Percentiles rank a stretch among this genome's conserved stretches.
Evolutionary conservation across 92 coral and sea anemone genomes (phyloP).

Genomic region (Nematostella vectensis): DNA sequence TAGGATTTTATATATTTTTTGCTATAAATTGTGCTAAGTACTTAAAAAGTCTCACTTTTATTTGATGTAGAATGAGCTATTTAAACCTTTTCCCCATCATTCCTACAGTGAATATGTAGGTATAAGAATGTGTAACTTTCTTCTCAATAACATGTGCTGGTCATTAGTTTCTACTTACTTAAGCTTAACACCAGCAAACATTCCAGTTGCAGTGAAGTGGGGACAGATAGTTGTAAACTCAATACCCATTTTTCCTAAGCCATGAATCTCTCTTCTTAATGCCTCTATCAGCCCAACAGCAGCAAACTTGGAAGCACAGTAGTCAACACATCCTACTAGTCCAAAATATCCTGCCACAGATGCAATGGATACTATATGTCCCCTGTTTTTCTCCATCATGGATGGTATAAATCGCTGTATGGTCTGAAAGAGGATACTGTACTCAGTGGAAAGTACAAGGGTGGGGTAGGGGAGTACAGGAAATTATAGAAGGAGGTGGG

Average conservation of each 20-base stretch:
- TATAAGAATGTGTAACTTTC: too few relatives aligned
- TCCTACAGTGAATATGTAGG: too few relatives aligned
- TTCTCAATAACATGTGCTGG: too few relatives aligned
- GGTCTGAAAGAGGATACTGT: slow-evolving; percentile 41
- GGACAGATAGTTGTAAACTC: slow-evolving; percentile 85
- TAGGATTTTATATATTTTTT: too few relatives aligned
- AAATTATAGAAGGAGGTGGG: too few relatives aligned
- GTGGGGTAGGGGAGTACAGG: too few relatives aligned
- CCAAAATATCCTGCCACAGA: slow-evolving; percentile 71
- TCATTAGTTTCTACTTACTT: too few relatives aligned
- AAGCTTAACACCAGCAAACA: slow-evolving; percentile 79
- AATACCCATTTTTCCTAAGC: slow-evolving; percentile 43
- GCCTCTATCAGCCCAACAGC: slow-evolving; percentile 89
- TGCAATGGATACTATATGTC: slow-evolving; percentile 74
- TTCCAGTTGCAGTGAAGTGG: slow-evolving; percentile 73
- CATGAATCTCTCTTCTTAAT: slow-evolving; percentile 58
- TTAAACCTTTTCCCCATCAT: too few relatives aligned
- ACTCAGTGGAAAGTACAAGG: too few relatives aligned
- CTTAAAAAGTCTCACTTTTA: too few relatives aligned
- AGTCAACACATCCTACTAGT: slow-evolving; percentile 70
- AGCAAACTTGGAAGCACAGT: slow-evolving; percentile 89
- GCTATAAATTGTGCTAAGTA: too few relatives aligned
- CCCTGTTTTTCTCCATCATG: slow-evolving; percentile 72
- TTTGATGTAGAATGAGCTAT: too few relatives aligned
- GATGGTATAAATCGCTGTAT: slow-evolving; percentile 70